Evolutionary conservation across 1,140 invertebrate genomes (phyloP).

Genomic region (Melipona quadrifasciata): DNA sequence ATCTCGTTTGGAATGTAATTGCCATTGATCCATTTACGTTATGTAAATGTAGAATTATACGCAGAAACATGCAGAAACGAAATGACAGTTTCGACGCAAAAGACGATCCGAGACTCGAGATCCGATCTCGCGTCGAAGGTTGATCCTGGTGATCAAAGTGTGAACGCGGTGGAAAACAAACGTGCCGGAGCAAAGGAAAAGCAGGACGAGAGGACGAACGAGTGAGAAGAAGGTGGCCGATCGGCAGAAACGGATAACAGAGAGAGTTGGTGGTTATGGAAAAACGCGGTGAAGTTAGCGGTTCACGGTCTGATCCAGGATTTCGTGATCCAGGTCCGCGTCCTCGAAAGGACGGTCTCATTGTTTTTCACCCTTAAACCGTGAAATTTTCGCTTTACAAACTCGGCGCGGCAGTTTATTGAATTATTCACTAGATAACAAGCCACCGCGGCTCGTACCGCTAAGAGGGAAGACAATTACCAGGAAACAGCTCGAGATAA

Average conservation of each 20-base stretch:
- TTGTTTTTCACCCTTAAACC: conserved; percentile 69
- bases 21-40: background rate
- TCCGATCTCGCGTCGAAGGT: background rate
- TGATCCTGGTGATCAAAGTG: background rate
- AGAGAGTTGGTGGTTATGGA: conserved; percentile 1
- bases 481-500: conserved; percentile 74
- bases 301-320: background rate
- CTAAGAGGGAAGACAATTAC: conserved; percentile 73
- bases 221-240: background rate
- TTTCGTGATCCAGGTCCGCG: background rate
- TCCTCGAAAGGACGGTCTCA: background rate
- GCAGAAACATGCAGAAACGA: background rate
- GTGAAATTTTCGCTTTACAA: conserved; percentile 70
- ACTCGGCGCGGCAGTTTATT: conserved; percentile 67
- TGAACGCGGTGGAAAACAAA: background rate
- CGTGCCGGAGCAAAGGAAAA: background rate
- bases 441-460: conserved; percentile 49
- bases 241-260: background rate
- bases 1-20: background rate
- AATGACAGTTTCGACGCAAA: background rate
- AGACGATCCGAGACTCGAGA: background rate
- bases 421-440: conserved; percentile 75
- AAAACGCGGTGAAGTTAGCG: conserved; percentile 27
- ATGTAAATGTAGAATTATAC: no score
- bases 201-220: no score